A percentile compares a stretch with the other conserved stretches of the same genome.
Conservation (phyloP, 2,888 invertebrate genomes). For the Octonoba sinensis region DNA sequence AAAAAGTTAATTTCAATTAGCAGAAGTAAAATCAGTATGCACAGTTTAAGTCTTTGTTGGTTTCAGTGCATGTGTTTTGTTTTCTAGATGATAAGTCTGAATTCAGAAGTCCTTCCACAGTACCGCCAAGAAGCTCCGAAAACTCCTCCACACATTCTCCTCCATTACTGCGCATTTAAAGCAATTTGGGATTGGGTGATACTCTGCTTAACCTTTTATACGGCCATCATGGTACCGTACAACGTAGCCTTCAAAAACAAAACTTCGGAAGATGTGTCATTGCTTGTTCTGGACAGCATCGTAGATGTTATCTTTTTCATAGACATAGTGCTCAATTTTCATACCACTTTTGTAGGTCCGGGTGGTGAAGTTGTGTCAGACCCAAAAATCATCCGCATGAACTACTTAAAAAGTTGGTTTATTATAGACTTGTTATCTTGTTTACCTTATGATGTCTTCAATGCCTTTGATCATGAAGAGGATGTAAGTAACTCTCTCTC, state of each 20-base stretch:
- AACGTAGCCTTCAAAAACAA: slow-evolving; percentile 99
- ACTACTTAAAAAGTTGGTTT: slow-evolving; percentile 99
- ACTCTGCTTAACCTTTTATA: slow-evolving; percentile 99
- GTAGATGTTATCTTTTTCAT: slow-evolving; percentile 99
- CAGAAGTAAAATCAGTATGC: no score
- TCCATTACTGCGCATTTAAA: slow-evolving; percentile 99
- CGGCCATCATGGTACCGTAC: slow-evolving; percentile 98
- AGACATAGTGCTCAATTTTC: slow-evolving; percentile 99
- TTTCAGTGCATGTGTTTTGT: no score
- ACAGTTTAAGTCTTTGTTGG: no score
- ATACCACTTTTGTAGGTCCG: slow-evolving; percentile 98
- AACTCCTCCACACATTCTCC: slow-evolving; percentile 98
- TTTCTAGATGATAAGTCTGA: slow-evolving; percentile 93
- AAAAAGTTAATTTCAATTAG: no score
- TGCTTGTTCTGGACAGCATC: slow-evolving; percentile 94
- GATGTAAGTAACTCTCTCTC: slow-evolving; percentile 72
- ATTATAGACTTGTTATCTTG: slow-evolving; percentile 98
- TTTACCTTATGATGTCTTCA: slow-evolving; percentile 99
- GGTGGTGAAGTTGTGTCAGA: slow-evolving; percentile 91
- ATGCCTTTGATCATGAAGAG: slow-evolving; percentile 99
- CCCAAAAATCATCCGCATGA: slow-evolving; percentile 97
- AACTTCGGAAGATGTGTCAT: slow-evolving; percentile 94
- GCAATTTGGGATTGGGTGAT: slow-evolving; percentile 96
- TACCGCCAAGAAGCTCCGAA: slow-evolving; percentile 99
- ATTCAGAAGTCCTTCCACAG: slow-evolving; percentile 97